A percentile compares a stretch with the other conserved stretches of the same genome.
These are phyloP conservation scores for Sinella curviseta DNA, from an alignment of 1,140 invertebrate genomes.

Conservation along the genomic window DNA sequence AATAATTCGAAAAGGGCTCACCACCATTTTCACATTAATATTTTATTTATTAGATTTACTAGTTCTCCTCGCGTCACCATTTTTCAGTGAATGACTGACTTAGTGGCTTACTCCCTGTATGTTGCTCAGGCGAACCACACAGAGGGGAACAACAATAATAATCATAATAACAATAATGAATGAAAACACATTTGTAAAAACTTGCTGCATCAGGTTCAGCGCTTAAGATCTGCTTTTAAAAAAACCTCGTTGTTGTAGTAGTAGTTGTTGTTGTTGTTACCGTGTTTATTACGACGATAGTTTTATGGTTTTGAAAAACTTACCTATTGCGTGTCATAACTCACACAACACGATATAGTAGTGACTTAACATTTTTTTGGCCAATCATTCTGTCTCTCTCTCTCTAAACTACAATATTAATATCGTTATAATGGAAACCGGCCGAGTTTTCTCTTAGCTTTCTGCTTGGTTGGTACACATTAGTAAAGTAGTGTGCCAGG, in stretches of 20 bases:
- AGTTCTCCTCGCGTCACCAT: background rate
- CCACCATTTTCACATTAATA: too few species aligned
- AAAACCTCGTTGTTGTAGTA: too few species aligned
- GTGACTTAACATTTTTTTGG: background rate
- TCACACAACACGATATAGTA: background rate
- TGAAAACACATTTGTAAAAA: background rate
- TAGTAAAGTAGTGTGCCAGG: too few species aligned
- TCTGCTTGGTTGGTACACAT: too few species aligned
- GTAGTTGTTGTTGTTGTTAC: too few species aligned
- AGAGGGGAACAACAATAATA: background rate
- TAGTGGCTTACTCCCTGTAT: background rate
- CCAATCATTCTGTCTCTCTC: too few species aligned
- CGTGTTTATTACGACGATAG: too few species aligned
- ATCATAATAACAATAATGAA: too few species aligned
- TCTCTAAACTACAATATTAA: conserved; percentile 3
- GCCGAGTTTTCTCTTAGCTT: too few species aligned
- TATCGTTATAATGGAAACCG: background rate
- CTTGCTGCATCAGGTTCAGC: background rate
- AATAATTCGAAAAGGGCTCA: background rate
- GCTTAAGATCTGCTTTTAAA: background rate
- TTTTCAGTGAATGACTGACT: background rate
- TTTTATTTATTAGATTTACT: background rate
- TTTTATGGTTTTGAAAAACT: too few species aligned
- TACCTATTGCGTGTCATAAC: background rate
- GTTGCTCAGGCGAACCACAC: too few species aligned